Evolutionary conservation across 2,113 vertebrate species (phyloP), one percentile per base, ranked within the genome.

Genomic region (Carassius carassius): DNA sequence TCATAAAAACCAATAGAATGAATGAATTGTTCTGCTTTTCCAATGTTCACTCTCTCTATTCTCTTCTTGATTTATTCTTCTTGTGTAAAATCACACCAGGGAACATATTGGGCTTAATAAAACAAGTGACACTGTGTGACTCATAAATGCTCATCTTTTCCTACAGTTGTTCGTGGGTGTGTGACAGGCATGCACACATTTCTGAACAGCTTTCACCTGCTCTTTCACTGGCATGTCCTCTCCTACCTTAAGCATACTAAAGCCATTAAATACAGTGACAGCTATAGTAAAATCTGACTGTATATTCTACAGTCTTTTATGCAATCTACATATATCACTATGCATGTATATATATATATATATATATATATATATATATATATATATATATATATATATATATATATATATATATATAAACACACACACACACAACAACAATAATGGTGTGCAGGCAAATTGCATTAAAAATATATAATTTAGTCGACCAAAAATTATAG

Each of bases 81-180:
- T 56, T 35, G 49, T 35, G 74, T 32, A 77, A 17, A 56, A 56
- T 11, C 29, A 1, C 10, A 72, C 0, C 37, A 72, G 69, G 37
- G 37, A 73, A 73, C 37, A n/a, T 47, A 41, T 47, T 73, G 70
- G 70, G 37, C 21, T 3, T 73, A 73, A 73, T 47, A 74, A 65
- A 74, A 47, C 41, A 47, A 47, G 2, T 16, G 37, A 23, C 21
- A 47, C 70, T 7, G 21, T 14, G 37, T 25, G 11, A 47, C 21
- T 47, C 37, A 3, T 44, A 10, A 41, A 44, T 72, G 37, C 21
- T 73, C 37, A 73, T 19, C 21, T 73, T 73, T 47, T 73, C 69
- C 3, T 47, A 73, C 37, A 47, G 70, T 41, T 73, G 19, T 23
- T 8, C 12, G 70, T 74, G 70, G 70, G 67, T n/a, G 67, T 41